A percentile compares a stretch with the other conserved stretches of the same genome.
phyloP scores from a whole-genome alignment of 2,113 vertebrate genomes.

The Cyprinodon variegatus region DNA sequence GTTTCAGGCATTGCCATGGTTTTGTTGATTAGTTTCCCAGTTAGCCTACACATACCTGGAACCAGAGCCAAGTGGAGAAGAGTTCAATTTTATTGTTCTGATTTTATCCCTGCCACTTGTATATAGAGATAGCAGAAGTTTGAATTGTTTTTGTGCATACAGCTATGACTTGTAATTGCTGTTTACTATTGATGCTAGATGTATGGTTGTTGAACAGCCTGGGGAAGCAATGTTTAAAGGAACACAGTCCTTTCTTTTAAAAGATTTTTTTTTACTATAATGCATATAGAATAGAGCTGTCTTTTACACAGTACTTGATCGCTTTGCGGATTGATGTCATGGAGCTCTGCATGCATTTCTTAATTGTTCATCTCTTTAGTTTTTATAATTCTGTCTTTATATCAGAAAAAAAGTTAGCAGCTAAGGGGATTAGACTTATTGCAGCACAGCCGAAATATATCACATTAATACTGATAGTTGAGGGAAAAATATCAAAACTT shows the following conservation, averaged over 20 bases:
- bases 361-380: not conserved
- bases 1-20: not conserved
- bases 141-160: constrained; percentile 27
- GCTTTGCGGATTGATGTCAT: not conserved
- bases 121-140: constrained; percentile 17
- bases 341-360: not conserved
- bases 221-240: not conserved
- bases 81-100: constrained; percentile 20
- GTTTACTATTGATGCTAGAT: not conserved
- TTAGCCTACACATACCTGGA: constrained; percentile 35
- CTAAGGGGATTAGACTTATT: not conserved
- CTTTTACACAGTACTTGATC: not conserved
- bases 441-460: not conserved
- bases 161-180: not conserved
- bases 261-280: not conserved
- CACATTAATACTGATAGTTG: not conserved
- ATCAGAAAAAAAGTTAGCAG: not conserved
- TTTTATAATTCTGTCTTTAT: not conserved
- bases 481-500: not conserved
- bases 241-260: not conserved
- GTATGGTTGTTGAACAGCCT: not conserved
- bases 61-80: constrained; percentile 31
- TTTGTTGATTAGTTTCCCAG: constrained; percentile 19
- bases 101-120: constrained; percentile 9
- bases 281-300: constrained; percentile 1